These are phyloP conservation scores for Stenichneumon culpator DNA, from an alignment of 2,888 invertebrate species.

Conservation along the genomic window DNA sequence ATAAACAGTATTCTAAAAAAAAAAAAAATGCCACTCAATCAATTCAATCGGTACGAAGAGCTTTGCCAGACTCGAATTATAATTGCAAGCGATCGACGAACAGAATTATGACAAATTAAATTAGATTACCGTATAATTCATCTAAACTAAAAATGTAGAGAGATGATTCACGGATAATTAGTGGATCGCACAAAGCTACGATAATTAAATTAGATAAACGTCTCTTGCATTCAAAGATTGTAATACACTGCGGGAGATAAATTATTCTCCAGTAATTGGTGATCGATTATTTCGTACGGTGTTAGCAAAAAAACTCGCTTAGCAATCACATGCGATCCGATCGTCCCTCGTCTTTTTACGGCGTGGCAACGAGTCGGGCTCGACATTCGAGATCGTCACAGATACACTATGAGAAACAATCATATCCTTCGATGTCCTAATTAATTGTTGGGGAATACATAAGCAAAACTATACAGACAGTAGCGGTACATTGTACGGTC, in stretches of 20 bases:
- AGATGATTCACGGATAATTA: slow-evolving; percentile 15
- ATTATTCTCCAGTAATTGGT: slow-evolving; percentile 9
- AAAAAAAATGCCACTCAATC: neutral
- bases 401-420: slow-evolving; percentile 25
- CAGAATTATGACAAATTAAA: slow-evolving; percentile 10
- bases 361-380: slow-evolving; percentile 59
- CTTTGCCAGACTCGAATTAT: neutral
- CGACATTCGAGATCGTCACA: slow-evolving; percentile 35
- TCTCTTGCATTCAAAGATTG: slow-evolving; percentile 4
- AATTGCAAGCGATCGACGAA: neutral
- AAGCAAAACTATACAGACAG: slow-evolving; percentile 18
- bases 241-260: neutral
- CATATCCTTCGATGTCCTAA: slow-evolving; percentile 57
- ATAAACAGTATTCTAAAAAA: slow-evolving; percentile 33
- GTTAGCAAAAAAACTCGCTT: slow-evolving; percentile 21
- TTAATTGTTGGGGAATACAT: slow-evolving; percentile 27
- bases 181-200: slow-evolving; percentile 35
- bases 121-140: slow-evolving; percentile 1
- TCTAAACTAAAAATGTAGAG: neutral
- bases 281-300: neutral
- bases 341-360: slow-evolving; percentile 24
- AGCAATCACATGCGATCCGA: slow-evolving; percentile 24
- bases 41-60: neutral
- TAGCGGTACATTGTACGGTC: slow-evolving; percentile 53
- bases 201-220: slow-evolving; percentile 3